These are phyloP conservation scores for Hofmannophila pseudospretella DNA, from an alignment of 2,888 invertebrate species.

Conservation along the genomic window DNA sequence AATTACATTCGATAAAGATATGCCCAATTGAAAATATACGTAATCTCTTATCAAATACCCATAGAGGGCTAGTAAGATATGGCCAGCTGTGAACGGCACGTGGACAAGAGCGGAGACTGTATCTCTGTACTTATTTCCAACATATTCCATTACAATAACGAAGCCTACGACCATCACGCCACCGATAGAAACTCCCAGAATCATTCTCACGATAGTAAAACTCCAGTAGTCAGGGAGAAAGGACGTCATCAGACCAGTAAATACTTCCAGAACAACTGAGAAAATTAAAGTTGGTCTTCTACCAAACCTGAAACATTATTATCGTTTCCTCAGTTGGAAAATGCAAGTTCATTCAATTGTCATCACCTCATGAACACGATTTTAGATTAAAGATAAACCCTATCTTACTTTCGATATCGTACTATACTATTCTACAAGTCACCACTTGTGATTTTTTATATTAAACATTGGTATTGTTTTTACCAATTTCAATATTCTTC, in stretches of 20 bases:
- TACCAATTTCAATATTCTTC: too few relatives aligned
- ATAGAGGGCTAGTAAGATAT: constrained; percentile 78
- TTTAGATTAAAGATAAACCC: too few relatives aligned
- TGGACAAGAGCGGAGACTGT: constrained; percentile 80
- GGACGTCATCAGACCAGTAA: constrained; percentile 82
- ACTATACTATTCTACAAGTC: too few relatives aligned
- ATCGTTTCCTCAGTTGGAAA: too few relatives aligned
- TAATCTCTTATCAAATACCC: constrained; percentile 82
- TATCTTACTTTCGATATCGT: too few relatives aligned
- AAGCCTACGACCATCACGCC: constrained; percentile 83
- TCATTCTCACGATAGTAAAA: constrained; percentile 81
- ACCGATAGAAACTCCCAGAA: constrained; percentile 85
- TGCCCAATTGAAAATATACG: constrained; percentile 79
- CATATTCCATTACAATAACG: constrained; percentile 80
- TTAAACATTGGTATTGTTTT: too few relatives aligned
- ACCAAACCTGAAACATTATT: constrained; percentile 84
- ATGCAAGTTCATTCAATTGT: too few relatives aligned
- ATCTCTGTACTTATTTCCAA: constrained; percentile 73
- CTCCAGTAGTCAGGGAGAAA: constrained; percentile 80
- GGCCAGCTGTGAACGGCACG: constrained; percentile 81
- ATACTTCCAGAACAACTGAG: constrained; percentile 83
- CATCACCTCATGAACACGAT: too few relatives aligned
- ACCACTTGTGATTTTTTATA: too few relatives aligned
- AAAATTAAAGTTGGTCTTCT: constrained; percentile 83
- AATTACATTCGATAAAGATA: constrained; percentile 75